phyloP scores from a whole-genome alignment of 2,888 invertebrate species.

The Pristionchus arcanus region DNA sequence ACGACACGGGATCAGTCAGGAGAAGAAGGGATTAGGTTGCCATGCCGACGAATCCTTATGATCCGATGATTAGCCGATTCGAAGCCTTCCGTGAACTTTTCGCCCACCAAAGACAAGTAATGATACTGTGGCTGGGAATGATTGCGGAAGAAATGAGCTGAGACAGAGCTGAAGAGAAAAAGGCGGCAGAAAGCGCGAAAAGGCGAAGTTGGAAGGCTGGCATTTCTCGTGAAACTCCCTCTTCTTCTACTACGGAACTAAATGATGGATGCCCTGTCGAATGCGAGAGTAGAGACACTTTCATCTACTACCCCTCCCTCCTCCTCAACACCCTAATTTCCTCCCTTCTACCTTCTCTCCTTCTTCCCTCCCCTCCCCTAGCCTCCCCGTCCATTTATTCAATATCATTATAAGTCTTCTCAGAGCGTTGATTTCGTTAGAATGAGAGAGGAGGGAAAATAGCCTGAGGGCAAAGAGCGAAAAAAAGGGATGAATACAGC shows the following conservation, averaged over 20 bases:
- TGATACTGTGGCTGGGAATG: not conserved
- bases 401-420: conserved; percentile 50
- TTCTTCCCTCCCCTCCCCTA: not conserved
- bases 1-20: not conserved
- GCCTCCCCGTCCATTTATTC: not conserved
- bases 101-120: not conserved
- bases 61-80: not conserved
- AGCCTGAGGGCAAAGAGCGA: conserved; percentile 26
- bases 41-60: not conserved
- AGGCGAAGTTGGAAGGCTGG: not conserved
- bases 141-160: not conserved
- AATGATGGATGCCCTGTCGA: conserved; percentile 37
- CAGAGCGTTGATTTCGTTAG: conserved; percentile 23
- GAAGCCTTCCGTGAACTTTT: not conserved
- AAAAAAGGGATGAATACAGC: not conserved
- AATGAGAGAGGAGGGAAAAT: conserved; percentile 16
- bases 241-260: not conserved
- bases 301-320: not conserved
- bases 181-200: not conserved
- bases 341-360: not conserved
- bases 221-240: not conserved
- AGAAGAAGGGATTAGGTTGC: not conserved
- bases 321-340: conserved; percentile 31
- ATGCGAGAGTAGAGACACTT: conserved; percentile 7
- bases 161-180: not conserved